phyloP scores from a whole-genome alignment of 2,797 vertebrate genomes.

The Falco cherrug region DNA sequence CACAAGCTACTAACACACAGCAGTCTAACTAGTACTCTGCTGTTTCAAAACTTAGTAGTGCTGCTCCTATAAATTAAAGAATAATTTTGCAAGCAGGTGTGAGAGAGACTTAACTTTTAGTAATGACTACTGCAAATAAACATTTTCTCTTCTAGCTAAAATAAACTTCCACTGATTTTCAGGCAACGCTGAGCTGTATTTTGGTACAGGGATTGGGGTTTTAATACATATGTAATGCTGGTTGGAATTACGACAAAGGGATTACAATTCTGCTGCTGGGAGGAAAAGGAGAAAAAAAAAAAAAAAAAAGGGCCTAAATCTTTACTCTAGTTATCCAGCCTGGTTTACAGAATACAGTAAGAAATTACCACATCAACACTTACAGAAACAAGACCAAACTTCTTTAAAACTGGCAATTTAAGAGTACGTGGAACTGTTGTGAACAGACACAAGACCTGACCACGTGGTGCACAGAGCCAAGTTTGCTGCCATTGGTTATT shows the following conservation, averaged over 20 bases:
- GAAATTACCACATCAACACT: not conserved
- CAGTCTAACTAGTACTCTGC: rapidly evolving
- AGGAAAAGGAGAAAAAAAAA: not conserved
- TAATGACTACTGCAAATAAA: not conserved
- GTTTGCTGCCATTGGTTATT: not conserved
- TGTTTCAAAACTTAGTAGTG: not conserved
- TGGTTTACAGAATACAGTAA: not conserved
- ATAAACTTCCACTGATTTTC: not conserved
- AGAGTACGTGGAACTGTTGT: not conserved
- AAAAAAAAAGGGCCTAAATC: not conserved
- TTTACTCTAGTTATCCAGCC: not conserved
- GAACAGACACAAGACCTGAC: not conserved
- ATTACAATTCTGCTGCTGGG: not conserved
- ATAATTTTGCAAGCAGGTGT: not conserved
- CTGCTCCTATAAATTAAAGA: not conserved
- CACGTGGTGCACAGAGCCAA: not conserved
- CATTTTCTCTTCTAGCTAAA: not conserved
- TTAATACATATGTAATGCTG: not conserved
- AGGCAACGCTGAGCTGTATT: not conserved
- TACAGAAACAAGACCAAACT: not conserved
- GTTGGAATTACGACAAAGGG: not conserved
- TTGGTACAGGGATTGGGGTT: not conserved
- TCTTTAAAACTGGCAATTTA: not conserved
- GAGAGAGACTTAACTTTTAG: not conserved
- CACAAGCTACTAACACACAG: not conserved